Evolutionary conservation across 92 coral and sea anemone species (phyloP).

Genomic region (Galaxea fascicularis): DNA sequence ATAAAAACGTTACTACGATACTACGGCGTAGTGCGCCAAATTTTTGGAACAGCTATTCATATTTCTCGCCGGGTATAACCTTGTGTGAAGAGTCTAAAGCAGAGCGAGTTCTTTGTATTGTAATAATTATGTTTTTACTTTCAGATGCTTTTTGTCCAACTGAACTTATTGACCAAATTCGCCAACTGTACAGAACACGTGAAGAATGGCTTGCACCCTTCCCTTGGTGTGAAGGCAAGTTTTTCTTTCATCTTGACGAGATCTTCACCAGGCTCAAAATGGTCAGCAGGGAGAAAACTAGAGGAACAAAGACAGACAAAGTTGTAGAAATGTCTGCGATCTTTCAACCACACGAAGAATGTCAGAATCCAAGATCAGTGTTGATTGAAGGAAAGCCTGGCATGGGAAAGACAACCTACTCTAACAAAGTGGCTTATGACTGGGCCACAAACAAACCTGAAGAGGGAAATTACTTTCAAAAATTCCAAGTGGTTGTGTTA

Average conservation of each 20-base stretch:
- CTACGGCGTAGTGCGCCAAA: no score
- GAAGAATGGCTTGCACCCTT: background rate
- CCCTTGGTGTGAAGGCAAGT: background rate
- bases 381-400: conserved; percentile 57
- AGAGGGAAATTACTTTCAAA: conserved; percentile 2
- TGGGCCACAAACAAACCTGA: conserved; percentile 32
- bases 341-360: conserved; percentile 34
- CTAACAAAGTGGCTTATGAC: conserved; percentile 38
- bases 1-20: no score
- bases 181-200: background rate
- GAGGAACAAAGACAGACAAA: background rate
- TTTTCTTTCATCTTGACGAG: conserved; percentile 2
- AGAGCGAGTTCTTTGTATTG: no score
- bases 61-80: no score
- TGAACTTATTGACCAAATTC: background rate
- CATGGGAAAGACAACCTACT: conserved; percentile 52
- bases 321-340: conserved; percentile 30
- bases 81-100: no score
- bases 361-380: conserved; percentile 40
- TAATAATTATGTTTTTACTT: no score
- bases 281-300: conserved; percentile 20
- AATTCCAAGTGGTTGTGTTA: conserved; percentile 7
- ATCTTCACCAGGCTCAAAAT: conserved; percentile 48
- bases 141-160: background rate
- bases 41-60: no score